Evolutionary conservation across 2,888 invertebrate genomes (phyloP), one percentile per base, ranked within the genome.

Genomic region (Adelognathus sp.): DNA sequence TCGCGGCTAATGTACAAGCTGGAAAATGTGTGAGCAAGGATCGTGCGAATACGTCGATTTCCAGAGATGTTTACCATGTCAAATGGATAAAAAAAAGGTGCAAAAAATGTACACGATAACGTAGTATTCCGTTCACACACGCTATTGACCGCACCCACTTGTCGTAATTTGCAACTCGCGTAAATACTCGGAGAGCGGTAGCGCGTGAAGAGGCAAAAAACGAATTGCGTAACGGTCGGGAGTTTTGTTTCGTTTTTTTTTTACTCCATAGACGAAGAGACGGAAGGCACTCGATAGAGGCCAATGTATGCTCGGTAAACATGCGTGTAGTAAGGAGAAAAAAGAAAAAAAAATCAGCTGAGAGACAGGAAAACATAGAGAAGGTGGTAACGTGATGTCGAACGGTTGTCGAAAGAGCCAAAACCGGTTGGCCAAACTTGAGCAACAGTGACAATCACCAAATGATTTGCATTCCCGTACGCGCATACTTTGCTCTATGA

Each of bases 121-220:
- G 18, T 31, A n/a, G n/a, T n/a, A n/a, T 14, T 24, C 27, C 29
- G 52, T 52, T 41, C 33, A 31, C 63, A n/a, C 31, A 36, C 54
- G 44, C 63, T 29, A 52, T 39, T 41, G 58, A 73, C 78, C 78
- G 69, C 78, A 74, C 78, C 78, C 78, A 78, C 36, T 41, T 58
- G 69, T 39, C 7, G 18, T 67, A 73, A 78, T 73, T 73, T 69
- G 18, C 69, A 60, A 66, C 58, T 73, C 52, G 63, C 63, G 69
- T 60, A 64, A 70, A 74, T 52, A 63, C 64, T 39, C 24, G 56
- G 56, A 69, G 67, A 54, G 46, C 63, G 21, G 24, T 11, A 36
- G 24, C 50, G 24, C 29, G 33, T 36, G 27, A 16, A 60, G 50
- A 46, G 31, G 44, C 7, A 21, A 44, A 66, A 60, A 54, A 36